Conservation (phyloP, 1,140 invertebrate genomes). For the Heliconius hermathena region DNA sequence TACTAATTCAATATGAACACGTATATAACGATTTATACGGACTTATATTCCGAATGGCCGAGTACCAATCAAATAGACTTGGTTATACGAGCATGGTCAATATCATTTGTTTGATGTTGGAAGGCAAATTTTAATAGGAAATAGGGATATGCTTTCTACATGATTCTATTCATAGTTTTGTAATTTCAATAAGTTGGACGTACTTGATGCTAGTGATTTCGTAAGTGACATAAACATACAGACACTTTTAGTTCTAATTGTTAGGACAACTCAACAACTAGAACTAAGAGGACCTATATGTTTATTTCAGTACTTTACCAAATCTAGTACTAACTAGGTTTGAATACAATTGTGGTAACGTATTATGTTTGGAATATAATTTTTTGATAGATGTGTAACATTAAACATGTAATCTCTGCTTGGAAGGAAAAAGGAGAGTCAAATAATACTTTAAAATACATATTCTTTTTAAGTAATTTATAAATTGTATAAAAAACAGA, state of each 20-base stretch:
- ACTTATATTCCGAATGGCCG: conserved; percentile 8
- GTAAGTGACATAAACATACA: not conserved
- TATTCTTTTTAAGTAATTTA: too few species aligned
- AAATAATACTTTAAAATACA: too few species aligned
- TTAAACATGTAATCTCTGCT: too few species aligned
- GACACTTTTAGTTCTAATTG: not conserved
- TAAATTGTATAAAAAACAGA: too few species aligned
- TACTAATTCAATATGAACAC: conserved; percentile 3
- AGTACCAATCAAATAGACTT: conserved; percentile 12
- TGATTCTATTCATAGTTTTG: not conserved
- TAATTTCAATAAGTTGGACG: not conserved
- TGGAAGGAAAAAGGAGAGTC: too few species aligned
- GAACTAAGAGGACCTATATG: too few species aligned
- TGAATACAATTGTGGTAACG: too few species aligned
- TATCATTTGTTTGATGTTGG: conserved; percentile 5
- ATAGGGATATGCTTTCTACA: not conserved
- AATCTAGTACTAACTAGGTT: too few species aligned
- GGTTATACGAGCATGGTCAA: conserved; percentile 2
- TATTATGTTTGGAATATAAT: too few species aligned
- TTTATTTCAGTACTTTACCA: too few species aligned
- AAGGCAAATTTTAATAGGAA: not conserved
- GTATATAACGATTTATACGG: not conserved
- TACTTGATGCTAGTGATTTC: not conserved
- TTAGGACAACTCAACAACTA: too few species aligned
- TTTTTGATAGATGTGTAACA: too few species aligned